Evolutionary conservation across 1,140 invertebrate species (phyloP).

Genomic region (Dicyema japonicum): DNA sequence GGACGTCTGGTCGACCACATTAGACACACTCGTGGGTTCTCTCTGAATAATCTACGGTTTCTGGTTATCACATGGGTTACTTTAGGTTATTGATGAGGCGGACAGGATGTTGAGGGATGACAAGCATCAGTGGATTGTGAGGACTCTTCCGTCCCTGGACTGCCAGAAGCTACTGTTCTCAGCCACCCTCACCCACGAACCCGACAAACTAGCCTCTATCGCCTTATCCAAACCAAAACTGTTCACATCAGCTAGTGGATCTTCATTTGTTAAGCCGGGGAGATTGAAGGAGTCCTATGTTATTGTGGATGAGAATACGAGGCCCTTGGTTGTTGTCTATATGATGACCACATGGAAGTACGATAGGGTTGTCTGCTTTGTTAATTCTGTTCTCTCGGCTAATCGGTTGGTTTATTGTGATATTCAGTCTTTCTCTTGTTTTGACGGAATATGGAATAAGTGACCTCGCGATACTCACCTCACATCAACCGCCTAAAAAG

Average conservation of each 20-base stretch:
- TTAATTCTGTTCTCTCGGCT: too few relatives aligned
- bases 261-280: too few relatives aligned
- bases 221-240: slow-evolving; percentile 58
- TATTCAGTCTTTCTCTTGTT: too few relatives aligned
- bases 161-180: slow-evolving; percentile 80
- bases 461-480: too few relatives aligned
- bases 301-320: too few relatives aligned
- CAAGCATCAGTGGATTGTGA: slow-evolving; percentile 45
- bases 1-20: slow-evolving; percentile 66
- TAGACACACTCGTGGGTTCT: slow-evolving; percentile 47
- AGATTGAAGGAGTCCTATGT: too few relatives aligned
- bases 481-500: too few relatives aligned
- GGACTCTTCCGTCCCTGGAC: background rate
- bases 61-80: slow-evolving; percentile 24
- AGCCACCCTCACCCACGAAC: slow-evolving; percentile 69
- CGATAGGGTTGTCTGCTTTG: too few relatives aligned
- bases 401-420: too few relatives aligned
- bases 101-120: slow-evolving; percentile 61
- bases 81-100: slow-evolving; percentile 49
- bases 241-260: slow-evolving; percentile 50
- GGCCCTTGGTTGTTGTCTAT: too few relatives aligned
- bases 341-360: too few relatives aligned
- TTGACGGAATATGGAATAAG: too few relatives aligned
- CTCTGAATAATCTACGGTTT: slow-evolving; percentile 39
- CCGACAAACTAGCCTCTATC: slow-evolving; percentile 53